Percentiles rank a stretch among this genome's conserved stretches.
Evolutionary conservation across 2,113 vertebrate genomes (phyloP).

Genomic region (Solea senegalensis): DNA sequence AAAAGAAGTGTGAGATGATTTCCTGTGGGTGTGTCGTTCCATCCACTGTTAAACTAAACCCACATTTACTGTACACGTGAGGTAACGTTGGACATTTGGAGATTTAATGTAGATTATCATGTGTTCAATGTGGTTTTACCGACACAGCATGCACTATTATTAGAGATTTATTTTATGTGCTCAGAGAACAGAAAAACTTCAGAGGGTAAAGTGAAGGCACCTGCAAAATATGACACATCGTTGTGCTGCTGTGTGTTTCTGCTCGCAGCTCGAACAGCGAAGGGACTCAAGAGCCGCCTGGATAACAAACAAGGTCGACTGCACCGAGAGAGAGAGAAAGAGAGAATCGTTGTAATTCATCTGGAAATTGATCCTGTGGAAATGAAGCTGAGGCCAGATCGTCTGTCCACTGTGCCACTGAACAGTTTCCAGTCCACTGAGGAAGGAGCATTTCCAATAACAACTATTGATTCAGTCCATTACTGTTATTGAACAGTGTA

Average conservation of each 20-base stretch:
- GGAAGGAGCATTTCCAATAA: constrained; percentile 40
- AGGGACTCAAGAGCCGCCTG: constrained; percentile 6
- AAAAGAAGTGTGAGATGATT: too few species aligned
- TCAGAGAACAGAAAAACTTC: neutral
- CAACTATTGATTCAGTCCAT: constrained; percentile 44
- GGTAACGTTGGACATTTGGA: neutral
- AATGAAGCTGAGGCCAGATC: constrained; percentile 29
- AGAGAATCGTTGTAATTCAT: constrained; percentile 18
- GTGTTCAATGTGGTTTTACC: too few species aligned
- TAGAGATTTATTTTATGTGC: neutral
- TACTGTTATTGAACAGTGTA: constrained; percentile 35
- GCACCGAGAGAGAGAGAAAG: neutral
- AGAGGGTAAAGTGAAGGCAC: neutral
- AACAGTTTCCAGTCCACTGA: constrained; percentile 33
- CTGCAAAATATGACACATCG: constrained; percentile 2
- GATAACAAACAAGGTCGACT: constrained; percentile 25
- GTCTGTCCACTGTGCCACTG: constrained; percentile 7
- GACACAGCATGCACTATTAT: neutral
- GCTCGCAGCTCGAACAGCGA: neutral
- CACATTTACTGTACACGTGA: too few species aligned
- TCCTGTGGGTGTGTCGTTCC: too few species aligned
- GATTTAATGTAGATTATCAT: neutral
- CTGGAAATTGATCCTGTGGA: constrained; percentile 37
- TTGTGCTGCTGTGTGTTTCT: constrained; percentile 1
- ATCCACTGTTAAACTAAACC: too few species aligned